Conservation (phyloP, 2,888 invertebrate species). For the Nineta flava region DNA sequence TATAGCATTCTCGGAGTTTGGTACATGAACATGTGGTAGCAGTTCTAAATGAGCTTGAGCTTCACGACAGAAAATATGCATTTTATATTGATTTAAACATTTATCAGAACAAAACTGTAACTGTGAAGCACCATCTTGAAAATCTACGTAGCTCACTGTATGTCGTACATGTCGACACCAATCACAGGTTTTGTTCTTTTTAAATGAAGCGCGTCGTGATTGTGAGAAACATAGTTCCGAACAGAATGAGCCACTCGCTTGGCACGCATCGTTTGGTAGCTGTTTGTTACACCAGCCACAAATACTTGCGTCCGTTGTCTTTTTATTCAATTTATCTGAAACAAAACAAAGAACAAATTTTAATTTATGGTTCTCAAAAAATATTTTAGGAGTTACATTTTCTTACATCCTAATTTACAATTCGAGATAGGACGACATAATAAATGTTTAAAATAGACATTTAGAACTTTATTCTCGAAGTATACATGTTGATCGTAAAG, state of each 20-base stretch:
- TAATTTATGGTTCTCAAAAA: too few relatives aligned
- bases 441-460: too few relatives aligned
- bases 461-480: too few relatives aligned
- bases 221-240: conserved; percentile 85
- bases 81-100: conserved; percentile 90
- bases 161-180: conserved; percentile 86
- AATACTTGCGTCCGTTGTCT: conserved; percentile 8
- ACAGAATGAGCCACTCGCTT: conserved; percentile 44
- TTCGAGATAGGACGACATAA: too few relatives aligned
- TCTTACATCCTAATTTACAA: too few relatives aligned
- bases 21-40: conserved; percentile 50
- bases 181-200: conserved; percentile 81
- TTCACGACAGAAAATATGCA: conserved; percentile 91
- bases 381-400: too few relatives aligned
- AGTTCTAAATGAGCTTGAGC: conserved; percentile 83
- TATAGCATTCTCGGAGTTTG: background rate
- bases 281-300: conserved; percentile 65
- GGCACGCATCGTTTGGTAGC: conserved; percentile 37
- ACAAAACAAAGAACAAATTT: background rate
- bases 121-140: conserved; percentile 80
- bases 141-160: conserved; percentile 82
- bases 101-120: conserved; percentile 85
- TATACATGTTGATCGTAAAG: too few relatives aligned
- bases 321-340: conserved; percentile 5
- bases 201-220: conserved; percentile 76